Percentiles rank a stretch among this genome's conserved stretches.
Conservation (phyloP, 2,113 vertebrate species). For the Pycnonotus jocosus region DNA sequence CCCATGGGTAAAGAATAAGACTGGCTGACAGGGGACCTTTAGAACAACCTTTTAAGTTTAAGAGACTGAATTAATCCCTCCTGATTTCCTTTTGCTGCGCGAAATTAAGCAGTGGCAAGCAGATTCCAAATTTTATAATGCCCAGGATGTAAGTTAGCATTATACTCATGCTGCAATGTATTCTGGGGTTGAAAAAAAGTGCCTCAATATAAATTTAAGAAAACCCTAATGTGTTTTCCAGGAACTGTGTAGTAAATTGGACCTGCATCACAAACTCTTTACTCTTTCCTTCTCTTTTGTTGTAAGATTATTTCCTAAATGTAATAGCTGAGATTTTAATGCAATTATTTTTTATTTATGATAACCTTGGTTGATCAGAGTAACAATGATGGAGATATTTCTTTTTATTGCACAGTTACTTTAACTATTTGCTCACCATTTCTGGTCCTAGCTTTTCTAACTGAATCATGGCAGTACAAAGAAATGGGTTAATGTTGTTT, state of each 20-base stretch:
- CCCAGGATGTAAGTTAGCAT: neutral
- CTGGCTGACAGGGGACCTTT: neutral
- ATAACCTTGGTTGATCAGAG: neutral
- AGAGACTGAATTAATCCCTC: neutral
- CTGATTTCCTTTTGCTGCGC: neutral
- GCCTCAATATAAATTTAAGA: neutral
- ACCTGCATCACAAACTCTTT: neutral
- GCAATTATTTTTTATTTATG: neutral
- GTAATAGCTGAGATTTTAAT: neutral
- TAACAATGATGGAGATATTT: neutral
- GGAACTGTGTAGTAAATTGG: neutral
- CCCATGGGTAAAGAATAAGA: neutral
- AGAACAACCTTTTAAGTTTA: neutral
- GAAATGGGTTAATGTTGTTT: neutral
- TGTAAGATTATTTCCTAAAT: neutral
- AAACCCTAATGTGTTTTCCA: slow-evolving; percentile 10
- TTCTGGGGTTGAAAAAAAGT: neutral
- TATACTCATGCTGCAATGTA: neutral
- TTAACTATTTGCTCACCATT: neutral
- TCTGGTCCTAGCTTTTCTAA: neutral
- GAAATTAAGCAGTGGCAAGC: neutral
- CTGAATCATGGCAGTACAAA: neutral
- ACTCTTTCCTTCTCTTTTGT: neutral
- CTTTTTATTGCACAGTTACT: neutral
- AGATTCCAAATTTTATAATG: slow-evolving; percentile 18